These are phyloP conservation scores for Synanthedon andrenaeformis DNA, from an alignment of 2,888 invertebrate species.

Conservation along the genomic window DNA sequence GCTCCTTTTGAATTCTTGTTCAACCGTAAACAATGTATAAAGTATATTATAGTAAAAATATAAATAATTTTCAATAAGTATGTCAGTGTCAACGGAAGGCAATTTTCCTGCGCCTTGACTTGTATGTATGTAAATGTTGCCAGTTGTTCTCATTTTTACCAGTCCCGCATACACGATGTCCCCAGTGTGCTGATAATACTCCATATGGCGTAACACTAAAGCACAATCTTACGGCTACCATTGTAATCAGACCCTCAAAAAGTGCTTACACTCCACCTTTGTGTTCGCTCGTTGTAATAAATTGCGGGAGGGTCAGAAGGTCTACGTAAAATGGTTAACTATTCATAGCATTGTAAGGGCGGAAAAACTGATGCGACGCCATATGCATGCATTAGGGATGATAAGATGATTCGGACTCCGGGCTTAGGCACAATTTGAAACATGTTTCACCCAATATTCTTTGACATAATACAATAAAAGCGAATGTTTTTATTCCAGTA, in stretches of 20 bases:
- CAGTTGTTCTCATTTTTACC: slow-evolving; percentile 58
- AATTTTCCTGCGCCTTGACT: too few relatives aligned
- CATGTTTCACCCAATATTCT: slow-evolving; percentile 1
- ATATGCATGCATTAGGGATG: slow-evolving; percentile 67
- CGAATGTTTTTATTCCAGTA: neutral
- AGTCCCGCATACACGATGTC: slow-evolving; percentile 48
- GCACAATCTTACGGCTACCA: slow-evolving; percentile 49
- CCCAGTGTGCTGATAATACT: slow-evolving; percentile 65
- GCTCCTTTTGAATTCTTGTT: too few relatives aligned
- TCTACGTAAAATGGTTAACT: slow-evolving; percentile 30
- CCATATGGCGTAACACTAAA: slow-evolving; percentile 61
- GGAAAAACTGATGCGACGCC: slow-evolving; percentile 59
- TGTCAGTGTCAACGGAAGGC: too few relatives aligned
- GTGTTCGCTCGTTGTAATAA: slow-evolving; percentile 3
- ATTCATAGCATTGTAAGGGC: slow-evolving; percentile 50
- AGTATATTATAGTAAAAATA: too few relatives aligned
- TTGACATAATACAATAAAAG: neutral
- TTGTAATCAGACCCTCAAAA: slow-evolving; percentile 19
- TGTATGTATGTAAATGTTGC: slow-evolving; percentile 42
- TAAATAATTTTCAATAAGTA: too few relatives aligned
- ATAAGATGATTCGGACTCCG: slow-evolving; percentile 54
- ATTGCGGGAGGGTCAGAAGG: slow-evolving; percentile 10
- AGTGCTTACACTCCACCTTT: neutral
- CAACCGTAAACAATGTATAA: too few relatives aligned
- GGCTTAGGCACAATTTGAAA: slow-evolving; percentile 39